A percentile compares a stretch with the other conserved stretches of the same genome.
Conservation (phyloP, 2,888 invertebrate species). For the Eupithecia tripunctaria region DNA sequence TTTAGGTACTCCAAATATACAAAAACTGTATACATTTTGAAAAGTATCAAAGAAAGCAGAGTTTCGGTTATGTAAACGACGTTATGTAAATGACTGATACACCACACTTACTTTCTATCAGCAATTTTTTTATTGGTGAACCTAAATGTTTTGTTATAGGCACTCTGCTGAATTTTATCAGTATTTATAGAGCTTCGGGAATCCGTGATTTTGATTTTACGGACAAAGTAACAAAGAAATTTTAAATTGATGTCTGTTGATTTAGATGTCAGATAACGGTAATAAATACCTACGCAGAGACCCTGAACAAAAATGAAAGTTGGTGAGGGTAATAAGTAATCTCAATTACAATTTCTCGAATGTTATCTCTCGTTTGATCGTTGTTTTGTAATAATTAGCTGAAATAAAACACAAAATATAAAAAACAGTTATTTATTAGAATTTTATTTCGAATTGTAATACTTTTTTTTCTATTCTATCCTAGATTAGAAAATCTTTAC, state of each 20-base stretch:
- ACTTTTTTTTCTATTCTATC: no score
- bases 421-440: background rate
- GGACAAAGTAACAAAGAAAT: background rate
- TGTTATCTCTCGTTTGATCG: background rate
- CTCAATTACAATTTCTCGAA: background rate
- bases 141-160: background rate
- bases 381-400: background rate
- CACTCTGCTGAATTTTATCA: background rate
- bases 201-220: background rate
- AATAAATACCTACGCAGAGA: background rate
- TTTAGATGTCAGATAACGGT: background rate
- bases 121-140: background rate
- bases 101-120: background rate
- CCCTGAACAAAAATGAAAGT: background rate
- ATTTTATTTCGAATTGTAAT: no score
- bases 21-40: background rate
- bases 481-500: no score
- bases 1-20: no score
- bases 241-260: background rate
- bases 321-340: constrained; percentile 3
- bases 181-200: background rate
- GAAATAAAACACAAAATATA: background rate
- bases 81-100: background rate
- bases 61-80: background rate
- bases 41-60: background rate